A percentile compares a stretch with the other conserved stretches of the same genome.
Conservation (phyloP, 2,888 invertebrate species). For the Ormyrus thymus region DNA sequence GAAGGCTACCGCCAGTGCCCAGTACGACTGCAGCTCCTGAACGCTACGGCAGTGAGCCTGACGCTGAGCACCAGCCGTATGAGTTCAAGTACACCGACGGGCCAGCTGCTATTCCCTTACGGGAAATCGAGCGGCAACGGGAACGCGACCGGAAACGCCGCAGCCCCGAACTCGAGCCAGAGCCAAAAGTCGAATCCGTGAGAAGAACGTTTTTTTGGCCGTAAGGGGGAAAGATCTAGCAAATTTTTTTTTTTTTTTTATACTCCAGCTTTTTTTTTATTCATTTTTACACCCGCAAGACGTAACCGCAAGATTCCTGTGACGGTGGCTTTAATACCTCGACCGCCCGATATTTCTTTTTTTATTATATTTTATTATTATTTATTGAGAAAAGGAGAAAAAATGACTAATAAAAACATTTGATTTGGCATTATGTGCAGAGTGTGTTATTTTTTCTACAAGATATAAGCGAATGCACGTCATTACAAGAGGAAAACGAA, state of each 20-base stretch:
- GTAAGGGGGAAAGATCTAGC: too few species aligned
- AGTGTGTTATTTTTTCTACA: too few species aligned
- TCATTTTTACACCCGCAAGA: constrained; percentile 14
- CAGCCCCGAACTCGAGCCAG: neutral
- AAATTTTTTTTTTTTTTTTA: neutral
- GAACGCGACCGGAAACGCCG: neutral
- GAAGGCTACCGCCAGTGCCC: constrained; percentile 74
- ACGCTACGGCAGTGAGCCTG: constrained; percentile 74
- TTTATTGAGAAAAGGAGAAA: too few species aligned
- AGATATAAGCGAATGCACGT: too few species aligned
- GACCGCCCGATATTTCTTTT: constrained; percentile 12
- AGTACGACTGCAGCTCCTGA: constrained; percentile 75
- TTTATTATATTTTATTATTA: neutral
- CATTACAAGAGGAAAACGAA: too few species aligned
- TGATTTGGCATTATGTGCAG: too few species aligned
- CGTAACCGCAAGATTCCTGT: neutral
- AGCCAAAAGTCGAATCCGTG: constrained; percentile 22
- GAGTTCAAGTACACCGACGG: constrained; percentile 19
- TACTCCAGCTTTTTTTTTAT: neutral
- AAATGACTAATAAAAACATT: too few species aligned
- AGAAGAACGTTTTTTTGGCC: too few species aligned
- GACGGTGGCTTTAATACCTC: constrained; percentile 7
- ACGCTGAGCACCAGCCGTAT: constrained; percentile 68
- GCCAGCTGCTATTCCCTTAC: constrained; percentile 47
- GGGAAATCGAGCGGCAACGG: constrained; percentile 36